Conservation (phyloP, 2,113 vertebrate genomes). For the Cyanistes caeruleus region DNA sequence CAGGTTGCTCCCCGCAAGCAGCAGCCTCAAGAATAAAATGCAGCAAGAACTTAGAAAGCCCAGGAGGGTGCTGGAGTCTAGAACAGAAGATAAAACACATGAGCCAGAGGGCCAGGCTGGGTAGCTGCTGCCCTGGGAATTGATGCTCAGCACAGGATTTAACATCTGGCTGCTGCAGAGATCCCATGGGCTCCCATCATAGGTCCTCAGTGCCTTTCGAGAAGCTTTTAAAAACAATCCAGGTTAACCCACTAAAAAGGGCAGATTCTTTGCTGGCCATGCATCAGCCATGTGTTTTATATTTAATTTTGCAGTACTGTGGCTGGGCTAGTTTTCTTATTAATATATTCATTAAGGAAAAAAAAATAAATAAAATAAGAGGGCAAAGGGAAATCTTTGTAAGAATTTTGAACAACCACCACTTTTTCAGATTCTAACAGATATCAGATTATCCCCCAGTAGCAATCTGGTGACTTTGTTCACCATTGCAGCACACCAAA, state of each 20-base stretch:
- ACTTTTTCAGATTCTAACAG: neutral
- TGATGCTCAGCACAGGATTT: neutral
- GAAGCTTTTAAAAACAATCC: neutral
- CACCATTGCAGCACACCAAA: slow-evolving; percentile 19
- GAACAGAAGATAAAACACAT: neutral
- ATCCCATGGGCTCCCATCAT: neutral
- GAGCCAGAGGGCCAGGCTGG: neutral
- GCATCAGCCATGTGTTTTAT: neutral
- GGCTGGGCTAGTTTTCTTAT: neutral
- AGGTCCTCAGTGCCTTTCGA: neutral
- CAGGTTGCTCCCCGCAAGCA: neutral
- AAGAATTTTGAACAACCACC: neutral
- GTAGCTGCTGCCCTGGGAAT: neutral
- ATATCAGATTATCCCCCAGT: neutral
- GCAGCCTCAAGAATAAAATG: neutral
- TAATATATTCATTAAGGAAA: neutral
- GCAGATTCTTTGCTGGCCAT: neutral
- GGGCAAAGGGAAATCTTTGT: neutral
- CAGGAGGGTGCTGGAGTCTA: neutral
- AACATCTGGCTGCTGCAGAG: neutral
- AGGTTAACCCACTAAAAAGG: neutral
- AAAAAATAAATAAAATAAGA: neutral
- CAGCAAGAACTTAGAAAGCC: neutral
- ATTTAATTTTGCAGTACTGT: neutral
- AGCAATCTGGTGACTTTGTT: neutral